A percentile compares a stretch with the other conserved stretches of the same genome.
Evolutionary conservation across 1,140 invertebrate genomes (phyloP).

Genomic region (Drosophila jambulina): DNA sequence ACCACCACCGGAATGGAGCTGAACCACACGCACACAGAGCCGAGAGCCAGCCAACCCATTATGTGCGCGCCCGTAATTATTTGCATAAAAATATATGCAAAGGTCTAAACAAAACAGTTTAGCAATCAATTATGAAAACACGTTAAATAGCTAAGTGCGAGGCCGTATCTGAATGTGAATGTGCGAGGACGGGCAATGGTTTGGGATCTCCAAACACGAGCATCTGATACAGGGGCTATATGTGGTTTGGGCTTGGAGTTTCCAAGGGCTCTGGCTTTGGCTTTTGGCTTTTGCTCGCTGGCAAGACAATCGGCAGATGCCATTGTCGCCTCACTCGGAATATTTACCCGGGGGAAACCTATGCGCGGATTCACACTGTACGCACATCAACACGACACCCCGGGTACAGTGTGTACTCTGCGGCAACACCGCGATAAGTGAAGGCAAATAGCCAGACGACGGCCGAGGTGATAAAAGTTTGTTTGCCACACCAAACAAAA

Average conservation of each 20-base stretch:
- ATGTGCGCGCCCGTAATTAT: conserved; percentile 79
- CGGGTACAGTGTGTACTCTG: conserved; percentile 49
- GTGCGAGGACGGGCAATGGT: conserved; percentile 22
- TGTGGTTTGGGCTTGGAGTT: conserved; percentile 8
- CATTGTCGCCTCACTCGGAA: conserved; percentile 17
- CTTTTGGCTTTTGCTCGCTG: conserved; percentile 17
- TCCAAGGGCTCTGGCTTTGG: conserved; percentile 24
- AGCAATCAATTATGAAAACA: conserved; percentile 84
- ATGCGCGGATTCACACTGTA: conserved; percentile 42
- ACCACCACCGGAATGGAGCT: conserved; percentile 15
- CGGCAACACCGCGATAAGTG: conserved; percentile 72
- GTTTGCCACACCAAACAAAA: conserved; percentile 72
- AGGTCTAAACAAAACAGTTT: conserved; percentile 83
- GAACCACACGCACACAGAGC: conserved; percentile 8
- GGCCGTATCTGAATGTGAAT: conserved; percentile 59
- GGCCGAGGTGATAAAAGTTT: conserved; percentile 71
- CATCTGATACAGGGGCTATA: conserved; percentile 44
- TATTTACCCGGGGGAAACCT: conserved; percentile 39
- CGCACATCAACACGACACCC: conserved; percentile 41
- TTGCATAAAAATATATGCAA: conserved; percentile 83
- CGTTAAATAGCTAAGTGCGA: conserved; percentile 81
- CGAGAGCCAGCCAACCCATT: conserved; percentile 55
- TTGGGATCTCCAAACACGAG: conserved; percentile 26
- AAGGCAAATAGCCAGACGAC: conserved; percentile 65
- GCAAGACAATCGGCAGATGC: conserved; percentile 67